Evolutionary conservation across 2,888 invertebrate genomes (phyloP).

Genomic region (Noctua comes): DNA sequence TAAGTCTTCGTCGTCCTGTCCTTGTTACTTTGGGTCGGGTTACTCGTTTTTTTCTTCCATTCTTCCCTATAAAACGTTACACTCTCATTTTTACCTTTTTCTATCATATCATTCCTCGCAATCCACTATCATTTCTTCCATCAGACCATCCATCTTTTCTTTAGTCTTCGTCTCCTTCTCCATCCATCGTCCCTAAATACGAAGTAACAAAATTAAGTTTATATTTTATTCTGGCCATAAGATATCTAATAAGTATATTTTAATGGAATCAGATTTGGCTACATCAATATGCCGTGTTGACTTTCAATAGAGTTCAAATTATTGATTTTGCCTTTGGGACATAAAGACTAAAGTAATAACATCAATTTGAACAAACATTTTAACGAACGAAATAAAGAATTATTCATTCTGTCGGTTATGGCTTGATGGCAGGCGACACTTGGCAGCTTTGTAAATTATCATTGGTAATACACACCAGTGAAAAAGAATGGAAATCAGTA

Average conservation of each 20-base stretch:
- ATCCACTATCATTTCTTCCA: not conserved
- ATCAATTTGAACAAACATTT: conserved; percentile 44
- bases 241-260: conserved; percentile 13
- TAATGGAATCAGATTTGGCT: not conserved
- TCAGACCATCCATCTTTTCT: not conserved
- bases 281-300: conserved; percentile 31
- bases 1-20: not conserved
- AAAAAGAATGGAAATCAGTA: not conserved
- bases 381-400: conserved; percentile 17
- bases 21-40: not conserved
- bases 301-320: conserved; percentile 29
- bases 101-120: not conserved
- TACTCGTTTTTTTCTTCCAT: not conserved
- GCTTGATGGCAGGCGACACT: conserved; percentile 35
- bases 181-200: not conserved
- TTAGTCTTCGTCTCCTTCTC: not conserved
- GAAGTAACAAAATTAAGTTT: not conserved
- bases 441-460: not conserved
- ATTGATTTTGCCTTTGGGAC: conserved; percentile 21
- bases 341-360: conserved; percentile 36
- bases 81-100: not conserved
- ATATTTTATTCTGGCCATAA: conserved; percentile 21
- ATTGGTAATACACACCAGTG: not conserved
- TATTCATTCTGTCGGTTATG: conserved; percentile 24
- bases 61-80: not conserved